Evolutionary conservation across 1,140 invertebrate genomes (phyloP).

Genomic region (Zeugodacus cucurbitae): DNA sequence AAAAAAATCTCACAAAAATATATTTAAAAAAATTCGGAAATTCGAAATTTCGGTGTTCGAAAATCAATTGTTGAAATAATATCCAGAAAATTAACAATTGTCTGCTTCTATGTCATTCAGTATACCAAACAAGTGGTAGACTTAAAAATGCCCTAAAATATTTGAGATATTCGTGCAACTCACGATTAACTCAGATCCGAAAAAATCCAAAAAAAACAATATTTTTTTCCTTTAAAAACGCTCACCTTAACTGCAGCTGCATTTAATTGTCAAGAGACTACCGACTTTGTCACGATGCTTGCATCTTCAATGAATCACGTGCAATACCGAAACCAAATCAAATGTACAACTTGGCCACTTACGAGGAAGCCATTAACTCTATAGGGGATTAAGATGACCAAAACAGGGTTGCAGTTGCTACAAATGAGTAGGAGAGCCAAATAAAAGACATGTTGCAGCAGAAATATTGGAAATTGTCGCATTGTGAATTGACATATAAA

Average conservation of each 20-base stretch:
- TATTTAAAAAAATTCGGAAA: no score
- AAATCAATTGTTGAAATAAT: no score
- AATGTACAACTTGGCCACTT: neutral
- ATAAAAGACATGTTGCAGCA: neutral
- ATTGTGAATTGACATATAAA: neutral
- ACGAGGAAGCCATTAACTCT: neutral
- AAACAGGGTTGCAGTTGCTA: neutral
- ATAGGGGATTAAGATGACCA: neutral
- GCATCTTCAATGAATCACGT: constrained; percentile 3
- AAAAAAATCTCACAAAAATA: no score
- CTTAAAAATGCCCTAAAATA: no score
- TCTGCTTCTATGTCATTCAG: no score
- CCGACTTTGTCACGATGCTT: neutral
- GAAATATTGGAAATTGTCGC: neutral
- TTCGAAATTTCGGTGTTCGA: no score
- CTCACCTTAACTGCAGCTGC: neutral
- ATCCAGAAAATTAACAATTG: no score
- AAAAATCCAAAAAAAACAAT: neutral
- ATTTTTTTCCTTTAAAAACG: neutral
- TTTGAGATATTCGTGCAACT: no score
- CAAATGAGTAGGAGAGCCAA: neutral
- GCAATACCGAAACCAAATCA: neutral
- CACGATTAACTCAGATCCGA: no score
- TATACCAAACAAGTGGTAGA: no score
- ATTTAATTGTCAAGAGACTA: constrained; percentile 9